Evolutionary conservation across 37 sponge, comb jelly and placozoan species (phyloP), one percentile per base, ranked within the genome.

Genomic region (Theonella swinhoei): DNA sequence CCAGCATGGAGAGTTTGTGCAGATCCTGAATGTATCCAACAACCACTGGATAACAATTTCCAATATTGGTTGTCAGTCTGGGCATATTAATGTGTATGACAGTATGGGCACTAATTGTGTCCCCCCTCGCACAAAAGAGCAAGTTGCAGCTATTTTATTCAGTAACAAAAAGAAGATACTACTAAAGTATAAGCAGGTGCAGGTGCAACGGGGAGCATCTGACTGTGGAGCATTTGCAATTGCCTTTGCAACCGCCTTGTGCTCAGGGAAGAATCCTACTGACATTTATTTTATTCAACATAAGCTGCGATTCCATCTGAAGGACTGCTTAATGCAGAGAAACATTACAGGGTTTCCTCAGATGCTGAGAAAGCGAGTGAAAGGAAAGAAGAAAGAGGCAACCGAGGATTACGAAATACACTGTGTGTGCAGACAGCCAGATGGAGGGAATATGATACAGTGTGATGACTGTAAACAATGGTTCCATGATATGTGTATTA

Each of bases 21-120:
- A 73, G 39, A 39, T 73, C 26, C 75, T 73, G 39, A 36, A 73
- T 73, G 75, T 41, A 14, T n/a, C 32, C 25, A 36, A 38, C 8
- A 39, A 36, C 20, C 75, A 73, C 20, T 73, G 75, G 75, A 14
- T 73, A 4, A 73, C 75, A 28, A 31, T 73, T 25, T 39, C 75
- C 38, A 39, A 33, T 26, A 39, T 73, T 39, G 75, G 54, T 17
- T 47, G 75, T 17, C 7, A 67, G 68, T 9, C 68, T 67, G 54
- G 54, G 14, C 7, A 7, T 7, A 14, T 47, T 14, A 17, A 32
- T 32, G 68, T 67, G 5, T 67, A 22, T 67, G 68, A 67, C 68
- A 67, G 68, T 17, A 26, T 67, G 9, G 19, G 19, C 29, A 26
- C 5, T 5, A 8, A 30, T 22, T n/a, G n/a, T n/a, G n/a, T n/a